phyloP scores from a whole-genome alignment of 1,140 invertebrate genomes.

The Diorhabda elongata region DNA sequence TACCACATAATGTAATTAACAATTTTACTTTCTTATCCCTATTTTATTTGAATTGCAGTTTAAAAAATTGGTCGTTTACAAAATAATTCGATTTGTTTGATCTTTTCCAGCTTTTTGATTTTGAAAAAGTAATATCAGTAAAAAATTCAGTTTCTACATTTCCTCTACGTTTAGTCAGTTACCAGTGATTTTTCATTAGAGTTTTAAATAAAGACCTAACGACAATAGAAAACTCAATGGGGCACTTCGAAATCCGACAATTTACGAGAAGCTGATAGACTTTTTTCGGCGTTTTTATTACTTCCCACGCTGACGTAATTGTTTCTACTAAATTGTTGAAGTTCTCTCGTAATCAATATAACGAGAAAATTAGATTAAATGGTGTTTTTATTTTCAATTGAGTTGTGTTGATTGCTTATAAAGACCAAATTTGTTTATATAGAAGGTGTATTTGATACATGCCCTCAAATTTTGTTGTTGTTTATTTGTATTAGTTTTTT shows the following conservation, averaged over 20 bases:
- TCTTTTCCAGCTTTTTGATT: neutral
- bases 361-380: too few species aligned
- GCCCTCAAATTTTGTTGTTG: too few species aligned
- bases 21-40: too few species aligned
- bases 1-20: too few species aligned
- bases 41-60: neutral
- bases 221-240: neutral
- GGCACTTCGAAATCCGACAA: neutral
- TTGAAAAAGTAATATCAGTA: neutral
- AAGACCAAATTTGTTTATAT: too few species aligned
- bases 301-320: neutral
- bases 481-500: too few species aligned
- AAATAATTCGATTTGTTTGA: neutral
- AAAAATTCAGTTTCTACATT: too few species aligned
- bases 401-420: too few species aligned
- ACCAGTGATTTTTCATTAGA: neutral
- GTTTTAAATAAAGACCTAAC: neutral
- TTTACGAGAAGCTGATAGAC: neutral
- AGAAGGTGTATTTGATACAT: too few species aligned
- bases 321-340: neutral
- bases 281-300: neutral
- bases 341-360: too few species aligned
- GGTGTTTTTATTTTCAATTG: too few species aligned
- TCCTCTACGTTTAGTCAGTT: neutral
- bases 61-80: neutral